Base-by-base conservation (phyloP, 2,888 invertebrate genomes). In the Leucophenga montana region DNA sequence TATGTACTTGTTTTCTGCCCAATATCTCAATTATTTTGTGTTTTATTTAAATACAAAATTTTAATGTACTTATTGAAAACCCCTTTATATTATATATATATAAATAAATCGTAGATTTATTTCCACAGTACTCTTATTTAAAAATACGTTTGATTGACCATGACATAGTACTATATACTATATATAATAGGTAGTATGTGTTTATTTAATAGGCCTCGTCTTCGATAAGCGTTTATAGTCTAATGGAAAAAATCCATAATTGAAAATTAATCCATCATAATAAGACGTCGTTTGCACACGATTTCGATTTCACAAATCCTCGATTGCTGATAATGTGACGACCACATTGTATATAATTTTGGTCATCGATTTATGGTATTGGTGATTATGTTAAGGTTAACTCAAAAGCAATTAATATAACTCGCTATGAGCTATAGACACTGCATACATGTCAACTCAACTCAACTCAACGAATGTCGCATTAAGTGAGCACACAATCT, bases 241-340 rank as follows among this genome's bases (percentile, higher is more conserved):
- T 11, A 64, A 46, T 22, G 46, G 27, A 27, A 46, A 70, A 72
- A 75, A 65, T 59, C 70, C 73, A 78, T 87, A 87, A 88, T 87
- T 87, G 85, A 83, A 85, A 85, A 83, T 82, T 86, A 88, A 87
- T 87, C 86, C 85, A 85, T 87, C 87, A 87, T 83, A 85, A 87
- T 87, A 87, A 48, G 85, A 82, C 79, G 83, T 85, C 85, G 80
- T 14, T 57, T 14, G 22, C n/a, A 39, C 39, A 5, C 39, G 39
- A 39, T 39, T 39, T 39, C 8, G 39, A 39, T 39, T 39, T 39
- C 39, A 11, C 11, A 39, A 39, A 54, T 54, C 54, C 22, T 54
- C 22, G 9, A 54, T 54, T 20, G 11, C 20, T 6, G 18, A 20
- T 18, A 11, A 54, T 14, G 18, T 18, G 11, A 9, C 9, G 6